Evolutionary conservation across 2,113 vertebrate species (phyloP), one percentile per base, ranked within the genome.

Genomic region (Accipiter virgatus): DNA sequence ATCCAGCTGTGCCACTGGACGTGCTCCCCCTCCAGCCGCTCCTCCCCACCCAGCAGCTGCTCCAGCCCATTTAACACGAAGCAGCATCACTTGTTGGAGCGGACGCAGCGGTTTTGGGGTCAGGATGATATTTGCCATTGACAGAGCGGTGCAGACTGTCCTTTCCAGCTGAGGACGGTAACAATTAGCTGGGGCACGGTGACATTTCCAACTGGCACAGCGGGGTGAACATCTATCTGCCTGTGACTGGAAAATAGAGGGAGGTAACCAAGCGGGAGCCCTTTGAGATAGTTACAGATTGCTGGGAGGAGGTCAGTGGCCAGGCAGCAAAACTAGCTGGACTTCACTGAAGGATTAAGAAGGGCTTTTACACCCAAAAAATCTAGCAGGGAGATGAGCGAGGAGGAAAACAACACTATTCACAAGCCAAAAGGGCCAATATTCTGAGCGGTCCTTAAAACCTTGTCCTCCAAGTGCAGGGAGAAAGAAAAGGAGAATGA

Each of bases 1-100:
- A 95, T 89, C 83, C 95, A 96, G 91, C 86, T 96, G 84, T 96
- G 93, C 65, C 77, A 89, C 87, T 93, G 94, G 84, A 71, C 1
- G 0, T 34, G 52, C 58, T 96, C 40, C 48, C 58, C 62, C 31
- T 87, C 52, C 84, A 85, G 53, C 21, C 3, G 1, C 53, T 93
- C 23, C 77, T 91, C 62, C 56, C 70, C 62, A 81, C 31, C 61
- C 70, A 40, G 3, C 72, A 93, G 89, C 93, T 93, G 84, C 80
- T 94, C 80, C 91, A 84, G 22, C 67, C 87, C 26, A 2, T 79
- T 38, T 40, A 81, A 5, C 52, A 65, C 0, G 1, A 59, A 65
- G 72, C 81, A 93, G 29, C 84, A 8, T 78, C 1, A 0, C 56
- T 56, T 1, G 0, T 11, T 79, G 62, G 81, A 82, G 88, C 7